Conservation (phyloP, 2,888 invertebrate species). For the Melieria omissa region DNA sequence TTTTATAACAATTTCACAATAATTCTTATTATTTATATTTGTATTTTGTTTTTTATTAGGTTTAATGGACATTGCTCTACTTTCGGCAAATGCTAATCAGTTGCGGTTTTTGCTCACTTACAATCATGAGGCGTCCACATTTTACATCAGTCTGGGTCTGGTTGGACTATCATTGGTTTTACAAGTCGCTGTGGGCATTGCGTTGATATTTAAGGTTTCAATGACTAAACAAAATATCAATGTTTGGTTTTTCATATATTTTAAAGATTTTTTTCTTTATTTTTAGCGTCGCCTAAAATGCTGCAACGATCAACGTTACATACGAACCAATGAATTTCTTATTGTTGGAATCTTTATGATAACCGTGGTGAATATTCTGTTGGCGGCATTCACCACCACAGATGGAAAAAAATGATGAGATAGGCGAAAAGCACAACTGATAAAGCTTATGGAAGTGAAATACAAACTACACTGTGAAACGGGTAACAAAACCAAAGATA, state of each 20-base stretch:
- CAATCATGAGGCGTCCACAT: constrained; percentile 71
- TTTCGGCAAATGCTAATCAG: constrained; percentile 79
- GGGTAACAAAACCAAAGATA: too few species aligned
- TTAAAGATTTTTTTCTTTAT: constrained; percentile 2
- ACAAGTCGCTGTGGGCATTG: constrained; percentile 74
- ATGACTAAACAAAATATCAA: background rate
- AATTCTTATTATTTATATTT: too few species aligned
- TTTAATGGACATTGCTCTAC: constrained; percentile 77
- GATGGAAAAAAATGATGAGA: constrained; percentile 36
- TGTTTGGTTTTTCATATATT: constrained; percentile 9
- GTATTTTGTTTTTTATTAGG: constrained; percentile 60
- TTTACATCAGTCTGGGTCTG: constrained; percentile 70
- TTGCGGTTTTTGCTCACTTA: constrained; percentile 74
- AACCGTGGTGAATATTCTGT: constrained; percentile 76
- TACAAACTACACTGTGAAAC: too few species aligned
- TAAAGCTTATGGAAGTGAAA: background rate
- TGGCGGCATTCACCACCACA: constrained; percentile 69
- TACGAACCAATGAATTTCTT: constrained; percentile 72
- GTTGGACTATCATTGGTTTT: constrained; percentile 72
- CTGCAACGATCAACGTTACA: constrained; percentile 63
- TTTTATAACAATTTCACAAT: too few species aligned
- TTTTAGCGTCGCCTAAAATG: constrained; percentile 58
- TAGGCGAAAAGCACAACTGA: background rate
- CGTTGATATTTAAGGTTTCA: constrained; percentile 72
- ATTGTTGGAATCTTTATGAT: constrained; percentile 75